Conservation (phyloP, 2,888 invertebrate species). For the Choristoneura rosaceana region DNA sequence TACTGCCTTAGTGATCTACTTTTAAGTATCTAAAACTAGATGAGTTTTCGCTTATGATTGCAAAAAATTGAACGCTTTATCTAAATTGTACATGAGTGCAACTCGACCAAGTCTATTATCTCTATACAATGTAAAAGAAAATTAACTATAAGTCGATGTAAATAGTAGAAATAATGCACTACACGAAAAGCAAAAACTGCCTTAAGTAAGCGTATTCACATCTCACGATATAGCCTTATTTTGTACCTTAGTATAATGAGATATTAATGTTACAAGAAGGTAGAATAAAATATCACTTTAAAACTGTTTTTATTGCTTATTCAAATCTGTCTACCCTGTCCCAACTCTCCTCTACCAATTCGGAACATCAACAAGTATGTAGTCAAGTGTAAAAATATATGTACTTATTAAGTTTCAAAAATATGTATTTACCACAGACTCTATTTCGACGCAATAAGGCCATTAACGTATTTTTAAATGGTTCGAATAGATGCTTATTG, state of each 20-base stretch:
- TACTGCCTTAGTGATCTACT: slow-evolving; percentile 49
- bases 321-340: background rate
- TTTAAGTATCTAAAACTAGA: slow-evolving; percentile 39
- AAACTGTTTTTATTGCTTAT: slow-evolving; percentile 58
- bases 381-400: too few relatives aligned
- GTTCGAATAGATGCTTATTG: too few relatives aligned
- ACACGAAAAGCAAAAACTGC: slow-evolving; percentile 80
- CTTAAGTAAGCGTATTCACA: slow-evolving; percentile 80
- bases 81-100: slow-evolving; percentile 58
- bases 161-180: slow-evolving; percentile 69
- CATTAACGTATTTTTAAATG: too few relatives aligned
- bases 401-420: too few relatives aligned
- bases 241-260: slow-evolving; percentile 71
- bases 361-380: background rate
- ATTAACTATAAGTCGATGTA: slow-evolving; percentile 59
- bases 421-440: too few relatives aligned
- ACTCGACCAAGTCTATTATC: slow-evolving; percentile 74
- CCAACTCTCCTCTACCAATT: background rate
- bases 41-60: slow-evolving; percentile 56
- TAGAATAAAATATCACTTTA: slow-evolving; percentile 60
- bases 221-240: slow-evolving; percentile 83
- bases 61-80: slow-evolving; percentile 69
- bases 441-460: too few relatives aligned
- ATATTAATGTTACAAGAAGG: slow-evolving; percentile 52
- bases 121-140: slow-evolving; percentile 54